Conservation (phyloP, 2,113 vertebrate species). For the Pseudorasbora parva region DNA sequence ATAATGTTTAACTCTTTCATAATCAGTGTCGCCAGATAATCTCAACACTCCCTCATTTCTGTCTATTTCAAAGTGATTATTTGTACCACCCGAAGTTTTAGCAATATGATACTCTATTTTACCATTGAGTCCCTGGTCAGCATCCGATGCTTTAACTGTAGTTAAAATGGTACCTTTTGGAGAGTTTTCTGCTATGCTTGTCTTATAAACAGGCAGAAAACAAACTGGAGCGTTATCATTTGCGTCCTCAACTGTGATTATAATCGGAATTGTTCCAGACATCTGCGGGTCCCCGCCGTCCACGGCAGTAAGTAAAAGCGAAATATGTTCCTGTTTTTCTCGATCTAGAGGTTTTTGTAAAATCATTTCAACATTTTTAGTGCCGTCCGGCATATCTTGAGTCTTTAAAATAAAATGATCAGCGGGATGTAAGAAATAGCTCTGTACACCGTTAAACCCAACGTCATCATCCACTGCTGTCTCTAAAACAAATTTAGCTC, state of each 20-base stretch:
- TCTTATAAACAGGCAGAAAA: conserved; percentile 55
- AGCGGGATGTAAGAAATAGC: conserved; percentile 17
- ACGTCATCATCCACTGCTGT: conserved; percentile 53
- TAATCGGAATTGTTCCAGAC: too few relatives aligned
- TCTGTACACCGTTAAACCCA: conserved; percentile 46
- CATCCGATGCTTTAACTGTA: conserved; percentile 49
- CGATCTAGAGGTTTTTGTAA: conserved; percentile 67
- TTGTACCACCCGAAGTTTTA: too few relatives aligned
- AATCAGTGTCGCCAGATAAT: too few relatives aligned
- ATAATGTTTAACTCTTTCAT: too few relatives aligned
- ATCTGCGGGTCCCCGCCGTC: conserved; percentile 61
- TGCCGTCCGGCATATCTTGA: too few relatives aligned
- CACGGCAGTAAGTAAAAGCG: too few relatives aligned
- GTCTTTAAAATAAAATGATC: too few relatives aligned
- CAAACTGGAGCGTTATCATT: conserved; percentile 59
- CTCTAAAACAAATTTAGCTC: conserved; percentile 35
- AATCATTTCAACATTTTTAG: conserved; percentile 55
- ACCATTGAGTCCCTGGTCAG: conserved; percentile 44
- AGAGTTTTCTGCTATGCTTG: conserved; percentile 65
- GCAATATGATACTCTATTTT: conserved; percentile 45
- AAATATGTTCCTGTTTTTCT: too few relatives aligned
- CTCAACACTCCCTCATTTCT: too few relatives aligned
- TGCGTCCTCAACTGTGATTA: too few relatives aligned
- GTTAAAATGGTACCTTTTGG: conserved; percentile 55
- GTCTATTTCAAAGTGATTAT: too few relatives aligned